Conservation (phyloP, 1,140 invertebrate genomes). For the Pseudomyrmex pallidus region DNA sequence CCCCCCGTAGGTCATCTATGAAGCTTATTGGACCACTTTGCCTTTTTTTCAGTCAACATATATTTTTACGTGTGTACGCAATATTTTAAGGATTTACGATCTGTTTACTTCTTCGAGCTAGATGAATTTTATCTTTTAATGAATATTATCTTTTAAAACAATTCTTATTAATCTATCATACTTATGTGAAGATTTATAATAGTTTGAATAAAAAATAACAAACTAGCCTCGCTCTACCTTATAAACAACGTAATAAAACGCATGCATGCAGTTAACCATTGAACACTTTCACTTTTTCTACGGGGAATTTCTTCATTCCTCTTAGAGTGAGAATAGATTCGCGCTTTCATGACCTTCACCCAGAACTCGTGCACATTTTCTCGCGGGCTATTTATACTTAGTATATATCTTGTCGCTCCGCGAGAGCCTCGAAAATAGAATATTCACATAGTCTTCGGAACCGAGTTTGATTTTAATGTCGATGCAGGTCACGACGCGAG, state of each 20-base stretch:
- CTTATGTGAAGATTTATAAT: no score
- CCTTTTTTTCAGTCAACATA: no score
- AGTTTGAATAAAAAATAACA: no score
- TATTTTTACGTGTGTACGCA: no score
- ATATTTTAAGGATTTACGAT: no score
- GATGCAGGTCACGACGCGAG: conserved; percentile 29
- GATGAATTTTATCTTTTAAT: no score
- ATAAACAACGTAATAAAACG: not conserved
- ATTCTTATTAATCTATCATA: no score
- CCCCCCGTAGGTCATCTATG: no score
- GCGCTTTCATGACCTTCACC: conserved; percentile 62
- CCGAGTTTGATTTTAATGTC: conserved; percentile 31
- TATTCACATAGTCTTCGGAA: not conserved
- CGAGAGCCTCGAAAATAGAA: conserved; percentile 9
- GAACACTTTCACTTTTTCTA: not conserved
- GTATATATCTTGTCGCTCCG: conserved; percentile 20
- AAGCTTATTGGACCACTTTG: no score
- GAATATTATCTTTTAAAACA: no score
- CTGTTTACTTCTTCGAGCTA: no score
- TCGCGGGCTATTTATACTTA: conserved; percentile 52
- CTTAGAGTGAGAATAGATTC: not conserved
- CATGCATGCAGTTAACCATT: not conserved
- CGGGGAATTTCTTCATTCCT: not conserved
- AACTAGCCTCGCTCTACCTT: no score
- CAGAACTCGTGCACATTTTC: conserved; percentile 58